Percentiles rank a stretch among this genome's conserved stretches.
These are phyloP conservation scores for Megaceryle torquata DNA, from an alignment of 2,113 vertebrate genomes.

Conservation along the genomic window DNA sequence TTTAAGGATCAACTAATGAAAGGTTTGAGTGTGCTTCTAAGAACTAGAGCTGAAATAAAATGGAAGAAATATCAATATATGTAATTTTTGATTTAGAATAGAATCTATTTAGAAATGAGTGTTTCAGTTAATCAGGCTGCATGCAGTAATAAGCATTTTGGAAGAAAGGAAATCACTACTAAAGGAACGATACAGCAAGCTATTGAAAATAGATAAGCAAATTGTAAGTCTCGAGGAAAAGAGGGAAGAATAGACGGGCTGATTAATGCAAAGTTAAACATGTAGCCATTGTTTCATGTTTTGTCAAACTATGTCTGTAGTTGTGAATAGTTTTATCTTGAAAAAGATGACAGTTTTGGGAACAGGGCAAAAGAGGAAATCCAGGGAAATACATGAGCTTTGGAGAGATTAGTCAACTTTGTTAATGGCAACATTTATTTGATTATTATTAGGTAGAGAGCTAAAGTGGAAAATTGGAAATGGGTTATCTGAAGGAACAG, in stretches of 20 bases:
- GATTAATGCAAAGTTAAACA: background rate
- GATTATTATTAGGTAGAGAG: background rate
- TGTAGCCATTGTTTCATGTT: background rate
- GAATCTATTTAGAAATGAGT: background rate
- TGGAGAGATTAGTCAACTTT: constrained; percentile 16
- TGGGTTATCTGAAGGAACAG: constrained; percentile 43
- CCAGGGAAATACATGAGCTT: background rate
- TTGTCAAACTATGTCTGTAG: background rate
- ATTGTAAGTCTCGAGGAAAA: background rate
- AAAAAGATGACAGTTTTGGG: constrained; percentile 17
- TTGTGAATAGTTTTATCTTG: constrained; percentile 41
- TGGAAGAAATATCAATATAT: background rate
- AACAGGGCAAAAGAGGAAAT: constrained; percentile 24
- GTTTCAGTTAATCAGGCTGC: background rate
- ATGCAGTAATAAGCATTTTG: background rate
- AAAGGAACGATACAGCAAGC: background rate
- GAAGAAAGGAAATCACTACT: background rate
- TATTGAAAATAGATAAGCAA: background rate
- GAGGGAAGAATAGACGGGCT: background rate
- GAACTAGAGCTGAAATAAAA: background rate
- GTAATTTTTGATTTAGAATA: background rate
- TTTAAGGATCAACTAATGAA: background rate
- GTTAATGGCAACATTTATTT: background rate
- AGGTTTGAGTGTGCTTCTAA: background rate
- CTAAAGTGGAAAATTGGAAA: constrained; percentile 54